These are phyloP conservation scores for Nephrocerus scutellatus DNA, from an alignment of 2,888 invertebrate genomes.

Conservation along the genomic window DNA sequence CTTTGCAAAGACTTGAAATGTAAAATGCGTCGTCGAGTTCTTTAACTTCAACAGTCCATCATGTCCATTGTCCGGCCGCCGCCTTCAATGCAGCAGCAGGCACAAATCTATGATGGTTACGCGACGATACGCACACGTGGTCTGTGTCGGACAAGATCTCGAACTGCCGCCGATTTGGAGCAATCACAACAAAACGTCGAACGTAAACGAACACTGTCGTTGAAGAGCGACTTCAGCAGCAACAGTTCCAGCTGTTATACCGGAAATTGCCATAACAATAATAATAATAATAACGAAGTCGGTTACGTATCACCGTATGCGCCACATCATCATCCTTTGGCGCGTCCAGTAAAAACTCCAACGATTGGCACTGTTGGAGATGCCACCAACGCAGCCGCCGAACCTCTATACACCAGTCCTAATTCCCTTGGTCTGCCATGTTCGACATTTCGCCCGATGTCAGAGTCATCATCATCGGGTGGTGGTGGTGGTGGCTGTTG, in stretches of 20 bases:
- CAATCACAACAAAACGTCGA: slow-evolving; percentile 33
- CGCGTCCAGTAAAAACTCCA: slow-evolving; percentile 39
- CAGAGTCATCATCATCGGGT: slow-evolving; percentile 40
- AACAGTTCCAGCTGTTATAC: slow-evolving; percentile 26
- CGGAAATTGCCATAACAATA: slow-evolving; percentile 19
- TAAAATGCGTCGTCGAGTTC: too few species aligned
- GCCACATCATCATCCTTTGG: slow-evolving; percentile 20
- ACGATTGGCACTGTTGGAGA: slow-evolving; percentile 28
- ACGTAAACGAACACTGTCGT: slow-evolving; percentile 38
- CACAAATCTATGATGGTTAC: slow-evolving; percentile 75
- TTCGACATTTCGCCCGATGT: slow-evolving; percentile 39
- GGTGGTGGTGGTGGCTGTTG: slow-evolving; percentile 30
- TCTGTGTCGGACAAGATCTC: slow-evolving; percentile 45
- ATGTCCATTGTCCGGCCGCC: slow-evolving; percentile 26
- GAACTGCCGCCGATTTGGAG: slow-evolving; percentile 39
- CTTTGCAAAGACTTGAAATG: too few species aligned
- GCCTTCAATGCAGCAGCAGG: slow-evolving; percentile 32
- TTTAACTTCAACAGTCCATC: slow-evolving; percentile 2
- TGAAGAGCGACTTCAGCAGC: slow-evolving; percentile 36
- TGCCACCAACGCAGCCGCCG: slow-evolving; percentile 28
- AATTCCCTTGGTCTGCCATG: slow-evolving; percentile 20
- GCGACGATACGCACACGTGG: slow-evolving; percentile 71
- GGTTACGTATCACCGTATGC: slow-evolving; percentile 14
- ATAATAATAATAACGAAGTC: slow-evolving; percentile 21
- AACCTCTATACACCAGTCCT: slow-evolving; percentile 38